A percentile compares a stretch with the other conserved stretches of the same genome.
phyloP scores from a whole-genome alignment of 2,113 vertebrate species.

The Saccopteryx leptura region DNA sequence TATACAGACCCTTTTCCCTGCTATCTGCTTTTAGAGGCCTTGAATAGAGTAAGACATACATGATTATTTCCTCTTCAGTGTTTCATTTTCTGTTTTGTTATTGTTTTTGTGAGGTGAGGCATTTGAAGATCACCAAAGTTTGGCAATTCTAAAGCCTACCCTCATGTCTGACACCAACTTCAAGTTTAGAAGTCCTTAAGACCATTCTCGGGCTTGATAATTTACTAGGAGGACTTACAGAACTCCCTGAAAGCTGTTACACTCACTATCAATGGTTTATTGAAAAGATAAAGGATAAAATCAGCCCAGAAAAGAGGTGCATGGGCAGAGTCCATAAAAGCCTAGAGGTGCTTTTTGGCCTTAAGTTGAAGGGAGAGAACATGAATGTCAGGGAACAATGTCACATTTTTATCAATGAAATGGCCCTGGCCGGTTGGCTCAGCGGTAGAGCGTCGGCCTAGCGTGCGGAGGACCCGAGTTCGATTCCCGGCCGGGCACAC shows the following conservation, averaged over 20 bases:
- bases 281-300: constrained; percentile 10
- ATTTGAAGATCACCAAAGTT: background rate
- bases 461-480: too few species aligned
- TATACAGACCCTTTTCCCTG: background rate
- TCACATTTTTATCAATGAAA: background rate
- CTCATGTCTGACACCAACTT: background rate
- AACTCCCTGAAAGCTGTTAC: background rate
- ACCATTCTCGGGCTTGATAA: background rate
- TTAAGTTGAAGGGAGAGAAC: background rate
- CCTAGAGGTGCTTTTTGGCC: background rate
- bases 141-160: background rate
- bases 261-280: background rate
- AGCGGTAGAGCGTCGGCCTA: too few species aligned
- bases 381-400: background rate
- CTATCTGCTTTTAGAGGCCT: background rate
- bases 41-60: background rate
- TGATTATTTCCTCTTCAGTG: background rate
- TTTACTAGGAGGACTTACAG: background rate
- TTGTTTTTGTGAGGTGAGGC: background rate
- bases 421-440: too few species aligned
- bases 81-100: too few species aligned
- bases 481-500: too few species aligned
- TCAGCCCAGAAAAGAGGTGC: background rate
- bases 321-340: background rate
- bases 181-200: background rate